phyloP scores from a whole-genome alignment of 1,140 invertebrate genomes.

The Trichonephila clavipes region DNA sequence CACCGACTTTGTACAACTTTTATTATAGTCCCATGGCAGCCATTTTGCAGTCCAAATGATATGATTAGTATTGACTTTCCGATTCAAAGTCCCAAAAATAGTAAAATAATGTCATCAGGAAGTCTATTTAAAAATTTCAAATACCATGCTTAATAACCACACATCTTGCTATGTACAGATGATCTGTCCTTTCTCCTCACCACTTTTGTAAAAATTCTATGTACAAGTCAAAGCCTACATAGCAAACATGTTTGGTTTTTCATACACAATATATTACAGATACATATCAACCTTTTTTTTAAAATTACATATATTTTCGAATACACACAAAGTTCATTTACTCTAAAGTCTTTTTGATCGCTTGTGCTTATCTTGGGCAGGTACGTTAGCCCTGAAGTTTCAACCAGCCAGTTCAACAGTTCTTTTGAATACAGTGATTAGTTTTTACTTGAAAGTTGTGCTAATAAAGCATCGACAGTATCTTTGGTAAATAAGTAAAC shows the following conservation, averaged over 20 bases:
- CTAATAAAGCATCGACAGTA: neutral
- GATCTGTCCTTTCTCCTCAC: neutral
- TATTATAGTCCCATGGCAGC: slow-evolving; percentile 45
- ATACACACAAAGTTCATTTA: neutral
- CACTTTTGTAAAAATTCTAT: slow-evolving; percentile 46
- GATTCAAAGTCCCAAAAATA: slow-evolving; percentile 34
- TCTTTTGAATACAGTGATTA: neutral
- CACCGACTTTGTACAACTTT: slow-evolving; percentile 23
- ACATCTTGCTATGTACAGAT: slow-evolving; percentile 47
- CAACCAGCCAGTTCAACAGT: neutral
- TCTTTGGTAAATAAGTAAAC: neutral
- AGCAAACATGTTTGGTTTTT: slow-evolving; percentile 32
- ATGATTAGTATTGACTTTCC: slow-evolving; percentile 56
- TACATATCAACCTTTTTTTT: neutral
- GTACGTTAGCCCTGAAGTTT: neutral
- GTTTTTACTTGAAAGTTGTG: neutral
- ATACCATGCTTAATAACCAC: neutral
- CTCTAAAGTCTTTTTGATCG: slow-evolving; percentile 12
- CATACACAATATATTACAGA: slow-evolving; percentile 4
- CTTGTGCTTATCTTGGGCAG: neutral
- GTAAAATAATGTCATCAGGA: slow-evolving; percentile 47
- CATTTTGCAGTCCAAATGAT: slow-evolving; percentile 47
- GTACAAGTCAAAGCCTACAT: slow-evolving; percentile 42
- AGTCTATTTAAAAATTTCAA: slow-evolving; percentile 36
- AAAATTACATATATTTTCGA: neutral